Conservation (phyloP, 2,797 vertebrate genomes). For the Botia almorhae region DNA sequence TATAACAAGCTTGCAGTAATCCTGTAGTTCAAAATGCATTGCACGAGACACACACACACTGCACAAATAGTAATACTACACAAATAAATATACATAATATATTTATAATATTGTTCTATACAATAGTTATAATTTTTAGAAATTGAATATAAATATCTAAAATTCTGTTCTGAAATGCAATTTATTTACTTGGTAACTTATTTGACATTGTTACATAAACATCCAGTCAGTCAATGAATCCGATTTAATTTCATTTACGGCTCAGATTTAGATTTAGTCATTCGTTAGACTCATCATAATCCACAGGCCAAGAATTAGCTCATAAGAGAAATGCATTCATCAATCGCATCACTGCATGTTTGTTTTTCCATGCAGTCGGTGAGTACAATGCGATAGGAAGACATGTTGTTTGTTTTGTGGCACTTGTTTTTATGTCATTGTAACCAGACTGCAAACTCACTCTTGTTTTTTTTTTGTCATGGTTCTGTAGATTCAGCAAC, state of each 20-base stretch:
- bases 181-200: no score
- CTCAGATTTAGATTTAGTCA: background rate
- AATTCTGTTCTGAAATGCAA: no score
- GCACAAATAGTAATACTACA: background rate
- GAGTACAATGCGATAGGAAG: background rate
- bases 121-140: no score
- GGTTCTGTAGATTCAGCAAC: background rate
- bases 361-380: background rate
- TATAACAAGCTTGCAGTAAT: slow-evolving; percentile 25
- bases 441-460: background rate
- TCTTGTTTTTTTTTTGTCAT: background rate
- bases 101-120: no score
- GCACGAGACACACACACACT: background rate
- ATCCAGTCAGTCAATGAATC: background rate
- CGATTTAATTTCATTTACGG: background rate
- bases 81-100: no score
- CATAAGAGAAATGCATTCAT: background rate
- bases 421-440: background rate
- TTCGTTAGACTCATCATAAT: background rate
- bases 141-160: no score
- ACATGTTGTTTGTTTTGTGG: background rate
- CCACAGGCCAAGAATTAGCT: background rate
- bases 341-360: background rate
- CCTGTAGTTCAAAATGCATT: background rate
- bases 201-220: background rate